phyloP scores from a whole-genome alignment of 92 coral and sea anemone genomes.

The Phenganax stokvisi region DNA sequence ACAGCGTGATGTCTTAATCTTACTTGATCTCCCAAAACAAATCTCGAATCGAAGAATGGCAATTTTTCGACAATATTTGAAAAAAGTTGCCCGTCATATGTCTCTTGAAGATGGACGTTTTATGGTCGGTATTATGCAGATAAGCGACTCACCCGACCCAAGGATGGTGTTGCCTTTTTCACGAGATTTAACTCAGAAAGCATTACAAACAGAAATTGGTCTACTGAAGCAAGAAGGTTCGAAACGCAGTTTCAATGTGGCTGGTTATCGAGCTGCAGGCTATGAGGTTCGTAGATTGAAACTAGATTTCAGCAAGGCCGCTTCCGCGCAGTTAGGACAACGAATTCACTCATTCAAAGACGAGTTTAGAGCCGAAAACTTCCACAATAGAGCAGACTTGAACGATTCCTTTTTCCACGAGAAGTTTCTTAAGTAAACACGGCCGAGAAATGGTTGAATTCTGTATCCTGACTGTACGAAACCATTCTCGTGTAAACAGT shows the following conservation, averaged over 20 bases:
- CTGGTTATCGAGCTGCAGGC: constrained; percentile 2
- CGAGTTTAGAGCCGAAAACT: too few relatives aligned
- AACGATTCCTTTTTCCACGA: too few relatives aligned
- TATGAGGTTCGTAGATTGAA: constrained; percentile 20
- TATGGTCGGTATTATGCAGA: constrained; percentile 31
- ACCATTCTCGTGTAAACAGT: too few relatives aligned
- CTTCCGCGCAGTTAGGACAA: not conserved
- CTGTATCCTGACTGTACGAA: too few relatives aligned
- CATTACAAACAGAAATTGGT: not conserved
- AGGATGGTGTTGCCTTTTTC: constrained; percentile 11
- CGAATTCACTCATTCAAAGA: not conserved
- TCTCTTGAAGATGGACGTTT: constrained; percentile 13
- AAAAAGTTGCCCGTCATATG: constrained; percentile 2
- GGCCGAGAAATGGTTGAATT: too few relatives aligned
- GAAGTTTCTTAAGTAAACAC: too few relatives aligned
- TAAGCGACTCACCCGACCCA: not conserved
- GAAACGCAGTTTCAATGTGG: not conserved
- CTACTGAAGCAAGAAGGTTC: not conserved
- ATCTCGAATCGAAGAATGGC: not conserved
- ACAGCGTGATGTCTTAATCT: constrained; percentile 7
- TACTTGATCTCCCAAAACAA: constrained; percentile 16
- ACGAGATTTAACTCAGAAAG: not conserved
- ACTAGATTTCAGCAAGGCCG: too few relatives aligned
- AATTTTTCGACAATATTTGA: not conserved
- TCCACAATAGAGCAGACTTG: too few relatives aligned